Evolutionary conservation across 2,113 vertebrate genomes (phyloP), one percentile per base, ranked within the genome.

Genomic region (Colinus virginianus): DNA sequence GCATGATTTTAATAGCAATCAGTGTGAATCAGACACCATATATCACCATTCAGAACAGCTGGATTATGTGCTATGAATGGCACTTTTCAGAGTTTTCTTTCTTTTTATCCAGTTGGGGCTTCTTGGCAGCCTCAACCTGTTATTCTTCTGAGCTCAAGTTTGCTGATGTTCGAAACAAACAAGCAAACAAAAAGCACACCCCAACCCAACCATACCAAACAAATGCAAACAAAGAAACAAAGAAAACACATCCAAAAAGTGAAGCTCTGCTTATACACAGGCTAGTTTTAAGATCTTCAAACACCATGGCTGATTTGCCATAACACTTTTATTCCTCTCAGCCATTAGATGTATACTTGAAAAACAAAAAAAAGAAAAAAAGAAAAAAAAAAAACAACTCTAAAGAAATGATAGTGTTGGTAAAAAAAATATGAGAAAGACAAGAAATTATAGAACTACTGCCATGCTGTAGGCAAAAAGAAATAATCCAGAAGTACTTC

Each of bases 1-100:
- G 30, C 58, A 51, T 92, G 70, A 75, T 80, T 83, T 85, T 83
- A 93, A 86, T 28, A 80, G 76, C 63, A 91, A 56, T 83, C 61
- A 80, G 10, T 70, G 64, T 86, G n/a, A n/a, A 74, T 87, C 53
- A 75, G 91, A 90, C 53, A 64, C 55, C 23, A 58, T 72, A 55
- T 15, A 82, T 32, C 25, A 79, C 45, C 48, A 71, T n/a, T 89
- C 61, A 75, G 1, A 58, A 26, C 22, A 80, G 40, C 22, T 84
- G 61, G 30, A 83, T 20, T 66, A 68, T 61, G 12, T 63, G n/a
- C 56, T 75, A 55, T 18, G 20, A 89, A 71, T 43, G 16, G 20
- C 34, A 75, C 34, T 48, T 91, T 85, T 83, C n/a, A 45, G 32
- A 78, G 11, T 18, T 83, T 84, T 83, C 13, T 55, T 71, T 79